Evolutionary conservation across 2,888 invertebrate species (phyloP).

Genomic region (Amiota mariae): DNA sequence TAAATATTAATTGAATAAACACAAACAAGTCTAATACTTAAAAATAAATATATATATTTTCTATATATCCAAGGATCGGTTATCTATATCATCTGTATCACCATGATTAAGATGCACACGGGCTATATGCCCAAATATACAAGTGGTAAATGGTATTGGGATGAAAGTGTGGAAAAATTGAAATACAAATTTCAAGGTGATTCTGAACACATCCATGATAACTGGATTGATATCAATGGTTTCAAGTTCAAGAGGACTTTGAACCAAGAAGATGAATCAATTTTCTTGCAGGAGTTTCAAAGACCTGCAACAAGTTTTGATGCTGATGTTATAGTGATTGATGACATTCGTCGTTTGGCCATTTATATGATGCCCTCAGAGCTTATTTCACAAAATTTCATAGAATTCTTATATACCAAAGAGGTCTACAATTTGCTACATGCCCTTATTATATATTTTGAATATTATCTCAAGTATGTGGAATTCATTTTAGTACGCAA

Average conservation of each 20-base stretch:
- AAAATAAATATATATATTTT: too few relatives aligned
- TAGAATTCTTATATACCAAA: constrained; percentile 67
- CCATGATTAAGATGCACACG: too few relatives aligned
- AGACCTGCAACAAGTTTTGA: constrained; percentile 57
- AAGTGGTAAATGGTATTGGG: constrained; percentile 69
- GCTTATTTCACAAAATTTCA: constrained; percentile 58
- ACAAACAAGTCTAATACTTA: too few relatives aligned
- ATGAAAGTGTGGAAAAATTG: constrained; percentile 51
- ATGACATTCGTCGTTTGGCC: constrained; percentile 69
- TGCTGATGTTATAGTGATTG: constrained; percentile 62
- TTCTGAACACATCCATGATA: constrained; percentile 44
- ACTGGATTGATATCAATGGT: constrained; percentile 56
- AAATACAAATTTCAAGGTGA: constrained; percentile 54
- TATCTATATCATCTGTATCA: too few relatives aligned
- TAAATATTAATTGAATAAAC: too few relatives aligned
- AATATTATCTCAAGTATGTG: constrained; percentile 69
- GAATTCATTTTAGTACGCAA: constrained; percentile 69
- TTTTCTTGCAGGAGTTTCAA: constrained; percentile 64
- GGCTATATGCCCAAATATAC: constrained; percentile 58
- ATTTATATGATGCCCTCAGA: constrained; percentile 66
- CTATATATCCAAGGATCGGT: too few relatives aligned
- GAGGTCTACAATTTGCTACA: constrained; percentile 64
- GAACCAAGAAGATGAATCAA: constrained; percentile 68
- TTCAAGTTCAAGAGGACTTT: constrained; percentile 61
- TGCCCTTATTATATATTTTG: constrained; percentile 70